Base-by-base conservation (phyloP, 2,888 invertebrate species). In the Cheilosia vernalis region DNA sequence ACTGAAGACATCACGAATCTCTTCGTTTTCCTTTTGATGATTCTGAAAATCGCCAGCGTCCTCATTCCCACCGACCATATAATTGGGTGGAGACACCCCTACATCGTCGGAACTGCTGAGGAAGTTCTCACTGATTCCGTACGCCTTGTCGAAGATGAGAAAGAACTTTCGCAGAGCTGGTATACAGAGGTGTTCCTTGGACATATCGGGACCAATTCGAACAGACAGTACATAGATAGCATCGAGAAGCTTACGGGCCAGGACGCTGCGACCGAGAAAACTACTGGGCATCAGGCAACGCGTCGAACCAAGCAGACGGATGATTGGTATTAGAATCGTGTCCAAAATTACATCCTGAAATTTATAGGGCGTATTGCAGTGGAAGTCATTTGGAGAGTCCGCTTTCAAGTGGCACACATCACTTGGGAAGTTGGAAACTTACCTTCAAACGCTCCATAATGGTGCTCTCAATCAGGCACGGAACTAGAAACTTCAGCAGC, bases 361-460 rank as follows among this genome's bases (percentile, higher is more conserved):
- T 91, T 21, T 69, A 69, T 47, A 49, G 15, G 10, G 19, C 74
- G 37, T 37, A 49, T 44, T 30, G 4, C 40, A 24, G 24, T 3
- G 24, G 24, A 24, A 2, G 24, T 24, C 24, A 24, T 24, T 24
- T 24, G 24, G 24, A 24, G 3, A 24, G 24, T 24, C 24, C 24
- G 24, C 7, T 0, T 10, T 9, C 7, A 37, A 33, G 13, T 13
- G 40, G 19, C 1, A 21, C 2, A 21, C 21, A 21, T 21, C 21
- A 21, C 21, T 21, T 21, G 21, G 21, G 21, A 60, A n/a, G 17
- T 47, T 10, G 17, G 7, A 21, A 42, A 4, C 24, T 19, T 91
- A 96, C 97, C 93, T 96, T 96, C 86, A 97, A 93, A 87, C 97
- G 95, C 89, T 97, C 97, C 97, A 98, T 97, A 13, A 98, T 93